Evolutionary conservation across 2,888 invertebrate genomes (phyloP).

Genomic region (Sesia apiformis): DNA sequence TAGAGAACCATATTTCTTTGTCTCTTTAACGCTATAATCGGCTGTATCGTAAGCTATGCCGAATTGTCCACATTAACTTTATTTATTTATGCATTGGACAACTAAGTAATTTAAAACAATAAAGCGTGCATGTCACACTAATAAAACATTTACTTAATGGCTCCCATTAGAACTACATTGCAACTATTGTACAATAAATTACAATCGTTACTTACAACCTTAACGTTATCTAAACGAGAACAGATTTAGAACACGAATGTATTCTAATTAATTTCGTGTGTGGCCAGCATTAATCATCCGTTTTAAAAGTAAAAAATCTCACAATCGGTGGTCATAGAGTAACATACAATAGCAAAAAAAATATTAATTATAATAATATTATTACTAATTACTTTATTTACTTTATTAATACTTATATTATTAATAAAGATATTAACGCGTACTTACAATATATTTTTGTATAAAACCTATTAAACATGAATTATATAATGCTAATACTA

Average conservation of each 20-base stretch:
- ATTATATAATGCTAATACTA: no score
- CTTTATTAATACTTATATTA: no score
- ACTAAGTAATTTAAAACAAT: neutral
- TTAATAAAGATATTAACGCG: no score
- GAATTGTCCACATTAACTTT: no score
- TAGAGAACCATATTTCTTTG: no score
- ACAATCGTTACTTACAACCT: neutral
- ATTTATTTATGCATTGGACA: no score
- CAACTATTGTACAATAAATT: neutral
- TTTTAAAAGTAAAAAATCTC: neutral
- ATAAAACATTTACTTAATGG: neutral
- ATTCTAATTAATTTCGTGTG: constrained; percentile 15
- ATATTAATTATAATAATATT: neutral
- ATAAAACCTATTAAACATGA: no score
- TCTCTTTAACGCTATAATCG: no score
- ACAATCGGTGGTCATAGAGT: neutral
- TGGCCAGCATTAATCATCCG: constrained; percentile 14
- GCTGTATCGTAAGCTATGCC: no score
- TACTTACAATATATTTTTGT: no score
- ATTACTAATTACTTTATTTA: no score
- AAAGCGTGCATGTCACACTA: neutral
- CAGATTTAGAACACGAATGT: constrained; percentile 11
- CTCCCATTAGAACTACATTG: neutral
- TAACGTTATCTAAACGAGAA: constrained; percentile 2
- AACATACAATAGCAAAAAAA: neutral